These are phyloP conservation scores for Cephus nigrinus DNA, from an alignment of 2,888 invertebrate species.

Conservation along the genomic window DNA sequence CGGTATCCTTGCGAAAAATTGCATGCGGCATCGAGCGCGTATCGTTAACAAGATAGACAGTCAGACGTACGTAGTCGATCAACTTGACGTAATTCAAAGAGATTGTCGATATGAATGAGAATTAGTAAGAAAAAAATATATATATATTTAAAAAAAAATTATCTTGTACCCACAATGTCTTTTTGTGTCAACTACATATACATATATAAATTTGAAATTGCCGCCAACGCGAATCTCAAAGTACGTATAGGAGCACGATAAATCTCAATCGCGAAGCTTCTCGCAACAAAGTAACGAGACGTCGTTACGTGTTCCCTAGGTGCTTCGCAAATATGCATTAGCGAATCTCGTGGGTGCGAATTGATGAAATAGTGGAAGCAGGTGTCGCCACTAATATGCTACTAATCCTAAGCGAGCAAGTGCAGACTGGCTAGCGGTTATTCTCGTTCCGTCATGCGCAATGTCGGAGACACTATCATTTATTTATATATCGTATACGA, in stretches of 20 bases:
- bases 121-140: background rate
- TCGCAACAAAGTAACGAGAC: background rate
- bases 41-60: background rate
- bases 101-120: background rate
- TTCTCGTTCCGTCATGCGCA: slow-evolving; percentile 14
- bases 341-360: background rate
- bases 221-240: background rate
- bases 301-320: background rate
- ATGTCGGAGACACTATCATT: background rate
- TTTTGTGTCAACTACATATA: no score
- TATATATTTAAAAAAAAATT: no score
- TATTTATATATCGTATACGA: background rate
- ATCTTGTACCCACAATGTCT: no score
- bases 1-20: background rate
- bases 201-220: background rate
- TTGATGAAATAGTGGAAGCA: slow-evolving; percentile 35
- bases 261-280: background rate
- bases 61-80: background rate
- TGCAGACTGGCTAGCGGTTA: slow-evolving; percentile 25
- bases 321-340: background rate
- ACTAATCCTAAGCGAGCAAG: slow-evolving; percentile 26
- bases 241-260: background rate
- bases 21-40: background rate
- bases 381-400: slow-evolving; percentile 33
- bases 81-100: background rate